phyloP scores from a whole-genome alignment of 2,797 vertebrate species.

The Karalla daura region DNA sequence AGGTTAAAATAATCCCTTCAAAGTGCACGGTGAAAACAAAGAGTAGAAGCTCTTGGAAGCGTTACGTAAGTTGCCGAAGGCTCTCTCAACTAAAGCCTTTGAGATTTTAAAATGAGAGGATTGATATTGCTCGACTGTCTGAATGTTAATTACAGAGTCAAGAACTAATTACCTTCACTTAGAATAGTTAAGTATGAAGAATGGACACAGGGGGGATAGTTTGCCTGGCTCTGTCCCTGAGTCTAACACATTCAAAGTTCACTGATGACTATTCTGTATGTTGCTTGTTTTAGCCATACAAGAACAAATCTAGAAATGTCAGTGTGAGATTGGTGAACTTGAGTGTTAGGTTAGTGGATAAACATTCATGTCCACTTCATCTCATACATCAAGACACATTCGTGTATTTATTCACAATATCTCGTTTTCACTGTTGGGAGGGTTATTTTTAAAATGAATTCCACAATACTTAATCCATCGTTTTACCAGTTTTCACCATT shows the following conservation, averaged over 20 bases:
- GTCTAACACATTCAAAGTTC: too few species aligned
- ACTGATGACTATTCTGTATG: background rate
- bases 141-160: background rate
- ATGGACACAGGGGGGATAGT: background rate
- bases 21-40: background rate
- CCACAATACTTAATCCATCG: too few species aligned
- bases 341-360: too few species aligned
- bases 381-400: too few species aligned
- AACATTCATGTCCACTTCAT: too few species aligned
- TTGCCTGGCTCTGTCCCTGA: background rate
- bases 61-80: background rate
- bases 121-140: background rate
- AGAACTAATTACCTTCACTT: background rate
- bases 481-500: too few species aligned
- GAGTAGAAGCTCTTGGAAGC: background rate
- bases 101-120: too few species aligned
- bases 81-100: background rate
- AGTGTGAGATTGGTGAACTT: background rate
- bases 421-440: too few species aligned
- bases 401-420: too few species aligned
- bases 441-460: too few species aligned
- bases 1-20: conserved; percentile 2
- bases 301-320: background rate
- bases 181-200: background rate
- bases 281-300: background rate